A percentile compares a stretch with the other conserved stretches of the same genome.
These are phyloP conservation scores for Anticlea derivata DNA, from an alignment of 2,888 invertebrate genomes.

Conservation along the genomic window DNA sequence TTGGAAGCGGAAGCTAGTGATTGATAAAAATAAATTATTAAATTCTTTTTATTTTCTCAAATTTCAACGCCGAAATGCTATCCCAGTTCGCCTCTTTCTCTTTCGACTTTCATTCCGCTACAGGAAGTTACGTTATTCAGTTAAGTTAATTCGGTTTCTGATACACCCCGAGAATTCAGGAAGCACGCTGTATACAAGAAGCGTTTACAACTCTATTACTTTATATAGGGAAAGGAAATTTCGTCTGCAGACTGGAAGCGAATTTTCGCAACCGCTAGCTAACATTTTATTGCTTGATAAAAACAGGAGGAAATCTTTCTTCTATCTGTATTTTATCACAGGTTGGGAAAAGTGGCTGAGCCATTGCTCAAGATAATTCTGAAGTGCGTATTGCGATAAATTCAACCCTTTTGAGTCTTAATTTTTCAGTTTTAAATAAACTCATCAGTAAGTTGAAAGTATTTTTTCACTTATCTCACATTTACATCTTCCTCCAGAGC, in stretches of 20 bases:
- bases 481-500: no score
- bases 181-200: constrained; percentile 40
- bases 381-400: neutral
- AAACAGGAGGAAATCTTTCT: constrained; percentile 55
- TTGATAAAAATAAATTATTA: neutral
- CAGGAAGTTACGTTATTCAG: constrained; percentile 25
- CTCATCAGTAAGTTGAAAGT: no score
- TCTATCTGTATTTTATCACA: constrained; percentile 48
- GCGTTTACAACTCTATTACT: constrained; percentile 48
- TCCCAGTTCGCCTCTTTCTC: neutral
- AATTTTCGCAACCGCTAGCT: constrained; percentile 57
- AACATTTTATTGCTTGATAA: constrained; percentile 68
- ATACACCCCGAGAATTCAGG: constrained; percentile 17
- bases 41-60: neutral
- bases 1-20: no score
- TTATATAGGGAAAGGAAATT: constrained; percentile 46
- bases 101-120: constrained; percentile 2
- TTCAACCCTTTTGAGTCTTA: no score
- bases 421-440: no score
- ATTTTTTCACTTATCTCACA: no score
- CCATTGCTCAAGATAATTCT: neutral
- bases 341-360: neutral
- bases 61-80: neutral
- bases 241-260: constrained; percentile 55
- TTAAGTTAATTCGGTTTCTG: constrained; percentile 30